These are phyloP conservation scores for Hypotaenidia philippensis DNA, from an alignment of 2,797 vertebrate genomes.

Conservation along the genomic window DNA sequence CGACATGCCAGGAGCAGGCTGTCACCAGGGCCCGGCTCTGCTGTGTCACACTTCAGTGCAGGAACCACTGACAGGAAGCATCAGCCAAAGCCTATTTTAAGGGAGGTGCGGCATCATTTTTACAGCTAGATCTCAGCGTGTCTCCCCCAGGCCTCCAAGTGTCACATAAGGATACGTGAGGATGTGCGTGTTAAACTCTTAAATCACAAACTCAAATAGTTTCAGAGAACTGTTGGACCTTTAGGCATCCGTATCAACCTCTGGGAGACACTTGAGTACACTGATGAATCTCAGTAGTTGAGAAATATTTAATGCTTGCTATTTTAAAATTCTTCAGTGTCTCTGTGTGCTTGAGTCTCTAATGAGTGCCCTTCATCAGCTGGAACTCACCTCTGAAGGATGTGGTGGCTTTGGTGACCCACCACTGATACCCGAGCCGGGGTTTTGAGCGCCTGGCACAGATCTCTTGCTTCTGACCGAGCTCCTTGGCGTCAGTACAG, in stretches of 20 bases:
- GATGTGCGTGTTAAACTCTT: background rate
- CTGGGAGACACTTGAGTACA: background rate
- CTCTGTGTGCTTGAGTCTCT: background rate
- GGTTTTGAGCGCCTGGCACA: background rate
- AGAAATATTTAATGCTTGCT: background rate
- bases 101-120: background rate
- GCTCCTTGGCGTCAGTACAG: fast-evolving
- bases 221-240: background rate
- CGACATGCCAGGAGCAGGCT: fast-evolving
- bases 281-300: background rate
- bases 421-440: fast-evolving
- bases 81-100: background rate
- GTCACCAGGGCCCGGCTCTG: background rate
- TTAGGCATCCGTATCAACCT: fast-evolving
- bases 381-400: background rate
- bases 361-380: background rate
- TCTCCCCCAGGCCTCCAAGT: background rate
- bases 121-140: too few species aligned
- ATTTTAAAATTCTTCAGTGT: background rate
- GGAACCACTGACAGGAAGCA: fast-evolving
- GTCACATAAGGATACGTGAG: too few species aligned
- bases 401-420: background rate
- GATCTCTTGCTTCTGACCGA: background rate
- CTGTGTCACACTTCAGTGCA: fast-evolving
- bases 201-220: background rate